Conservation (phyloP, 2,888 invertebrate species). For the Silvanus unidentatus region DNA sequence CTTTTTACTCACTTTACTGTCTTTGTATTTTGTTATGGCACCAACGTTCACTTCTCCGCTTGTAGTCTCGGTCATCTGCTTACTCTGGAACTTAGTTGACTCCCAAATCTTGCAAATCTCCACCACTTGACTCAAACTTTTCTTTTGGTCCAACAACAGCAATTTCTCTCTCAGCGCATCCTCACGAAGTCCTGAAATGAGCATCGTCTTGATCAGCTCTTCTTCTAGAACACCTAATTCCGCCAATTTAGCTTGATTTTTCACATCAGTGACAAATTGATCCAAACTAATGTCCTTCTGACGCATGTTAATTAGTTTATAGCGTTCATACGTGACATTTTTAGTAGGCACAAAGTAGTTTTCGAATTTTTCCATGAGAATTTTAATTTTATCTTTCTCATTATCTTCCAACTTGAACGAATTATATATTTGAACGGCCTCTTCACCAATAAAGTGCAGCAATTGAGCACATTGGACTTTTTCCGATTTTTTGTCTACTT, state of each 20-base stretch:
- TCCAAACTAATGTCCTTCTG: constrained; percentile 3
- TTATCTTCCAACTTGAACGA: constrained; percentile 17
- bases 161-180: constrained; percentile 7
- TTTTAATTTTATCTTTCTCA: constrained; percentile 15
- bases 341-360: constrained; percentile 19
- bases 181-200: constrained; percentile 6
- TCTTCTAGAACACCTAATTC: constrained; percentile 2
- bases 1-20: too few relatives aligned
- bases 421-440: constrained; percentile 20
- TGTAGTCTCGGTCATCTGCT: too few relatives aligned
- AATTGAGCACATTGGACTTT: constrained; percentile 22
- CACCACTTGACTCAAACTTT: too few relatives aligned
- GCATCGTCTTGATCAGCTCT: constrained; percentile 8
- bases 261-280: constrained; percentile 5
- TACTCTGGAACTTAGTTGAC: too few relatives aligned
- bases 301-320: constrained; percentile 18
- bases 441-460: constrained; percentile 25
- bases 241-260: too few relatives aligned
- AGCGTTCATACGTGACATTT: constrained; percentile 19
- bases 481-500: constrained; percentile 20
- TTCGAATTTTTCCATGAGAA: constrained; percentile 20
- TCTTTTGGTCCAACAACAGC: too few relatives aligned
- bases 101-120: too few relatives aligned
- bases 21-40: too few relatives aligned
- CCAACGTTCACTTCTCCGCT: too few relatives aligned